A percentile compares a stretch with the other conserved stretches of the same genome.
These are phyloP conservation scores for Hypolimnas misippus DNA, from an alignment of 2,888 invertebrate genomes.

Conservation along the genomic window DNA sequence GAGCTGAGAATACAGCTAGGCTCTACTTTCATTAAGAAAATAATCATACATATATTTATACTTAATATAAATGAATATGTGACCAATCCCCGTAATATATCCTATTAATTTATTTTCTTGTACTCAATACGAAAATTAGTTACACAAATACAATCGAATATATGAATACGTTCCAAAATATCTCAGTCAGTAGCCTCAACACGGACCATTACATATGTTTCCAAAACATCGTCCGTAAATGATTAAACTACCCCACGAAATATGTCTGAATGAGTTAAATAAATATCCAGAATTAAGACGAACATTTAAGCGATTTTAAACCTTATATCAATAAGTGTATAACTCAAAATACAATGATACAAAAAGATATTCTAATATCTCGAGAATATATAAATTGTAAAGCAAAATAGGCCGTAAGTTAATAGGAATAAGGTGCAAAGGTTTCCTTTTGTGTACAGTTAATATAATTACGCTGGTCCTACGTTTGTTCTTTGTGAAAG, in stretches of 20 bases:
- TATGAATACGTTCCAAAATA: conserved; percentile 1
- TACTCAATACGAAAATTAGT: too few relatives aligned
- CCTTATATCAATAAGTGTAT: conserved; percentile 14
- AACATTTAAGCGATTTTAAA: conserved; percentile 11
- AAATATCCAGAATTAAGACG: conserved; percentile 21
- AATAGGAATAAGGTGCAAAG: conserved; percentile 8
- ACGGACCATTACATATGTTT: conserved; percentile 7
- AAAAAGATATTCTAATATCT: conserved; percentile 30
- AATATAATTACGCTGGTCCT: conserved; percentile 29
- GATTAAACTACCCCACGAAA: conserved; percentile 13
- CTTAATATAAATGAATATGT: too few relatives aligned
- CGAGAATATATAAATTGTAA: conserved; percentile 11
- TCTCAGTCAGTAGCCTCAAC: conserved; percentile 1
- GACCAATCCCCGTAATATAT: too few relatives aligned
- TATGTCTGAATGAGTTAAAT: conserved; percentile 23
- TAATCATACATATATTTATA: too few relatives aligned
- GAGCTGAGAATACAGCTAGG: too few relatives aligned
- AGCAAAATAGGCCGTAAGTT: not conserved
- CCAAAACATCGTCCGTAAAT: conserved; percentile 10
- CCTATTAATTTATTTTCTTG: too few relatives aligned
- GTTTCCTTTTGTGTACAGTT: conserved; percentile 16
- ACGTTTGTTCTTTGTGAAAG: conserved; percentile 27
- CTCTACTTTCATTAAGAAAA: too few relatives aligned
- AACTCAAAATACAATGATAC: conserved; percentile 8
- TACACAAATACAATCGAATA: not conserved